These are phyloP conservation scores for Cyclophora punctaria DNA, from an alignment of 2,888 invertebrate species.

Conservation along the genomic window DNA sequence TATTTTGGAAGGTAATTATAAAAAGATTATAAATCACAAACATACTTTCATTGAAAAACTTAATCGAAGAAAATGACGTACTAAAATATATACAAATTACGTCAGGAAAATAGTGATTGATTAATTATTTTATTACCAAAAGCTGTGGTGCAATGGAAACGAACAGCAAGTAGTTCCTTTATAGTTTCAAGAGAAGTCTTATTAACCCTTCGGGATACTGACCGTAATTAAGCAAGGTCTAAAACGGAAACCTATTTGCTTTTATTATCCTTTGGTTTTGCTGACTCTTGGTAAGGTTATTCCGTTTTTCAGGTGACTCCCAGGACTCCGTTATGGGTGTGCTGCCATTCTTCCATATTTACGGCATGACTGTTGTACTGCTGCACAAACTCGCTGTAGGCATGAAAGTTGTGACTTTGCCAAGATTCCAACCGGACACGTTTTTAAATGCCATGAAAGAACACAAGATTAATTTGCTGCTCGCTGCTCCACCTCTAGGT, in stretches of 20 bases:
- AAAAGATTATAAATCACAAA: too few relatives aligned
- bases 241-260: slow-evolving; percentile 16
- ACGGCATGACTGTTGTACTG: slow-evolving; percentile 77
- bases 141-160: too few relatives aligned
- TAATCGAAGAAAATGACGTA: too few relatives aligned
- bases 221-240: slow-evolving; percentile 19
- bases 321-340: slow-evolving; percentile 78
- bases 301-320: slow-evolving; percentile 41
- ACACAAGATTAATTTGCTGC: slow-evolving; percentile 75
- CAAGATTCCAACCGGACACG: slow-evolving; percentile 81
- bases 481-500: slow-evolving; percentile 85
- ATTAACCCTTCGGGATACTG: slow-evolving; percentile 15
- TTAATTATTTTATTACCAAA: too few relatives aligned
- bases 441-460: slow-evolving; percentile 78
- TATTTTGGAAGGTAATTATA: too few relatives aligned
- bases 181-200: slow-evolving; percentile 11
- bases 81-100: too few relatives aligned
- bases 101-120: too few relatives aligned
- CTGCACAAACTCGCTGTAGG: slow-evolving; percentile 76
- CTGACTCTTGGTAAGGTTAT: background rate
- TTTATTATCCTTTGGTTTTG: slow-evolving; percentile 13
- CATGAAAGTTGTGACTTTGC: slow-evolving; percentile 77
- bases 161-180: too few relatives aligned
- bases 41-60: too few relatives aligned
- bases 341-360: slow-evolving; percentile 87